phyloP scores from a whole-genome alignment of 2,888 invertebrate species.

The Mythimna impura region DNA sequence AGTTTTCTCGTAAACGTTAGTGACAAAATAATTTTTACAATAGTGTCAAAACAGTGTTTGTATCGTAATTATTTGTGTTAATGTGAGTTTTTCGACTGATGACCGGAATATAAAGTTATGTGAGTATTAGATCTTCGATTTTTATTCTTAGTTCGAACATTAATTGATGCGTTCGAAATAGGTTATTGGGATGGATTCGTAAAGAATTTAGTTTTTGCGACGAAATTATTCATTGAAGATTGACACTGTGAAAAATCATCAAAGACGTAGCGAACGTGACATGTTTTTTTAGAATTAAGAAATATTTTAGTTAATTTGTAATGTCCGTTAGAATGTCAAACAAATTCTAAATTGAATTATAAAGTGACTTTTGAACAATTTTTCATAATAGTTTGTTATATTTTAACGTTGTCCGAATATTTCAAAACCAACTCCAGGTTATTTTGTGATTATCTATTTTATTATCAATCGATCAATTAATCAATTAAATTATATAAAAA shows the following conservation, averaged over 20 bases:
- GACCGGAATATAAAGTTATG: conserved; percentile 50
- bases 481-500: no score
- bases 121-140: conserved; percentile 56
- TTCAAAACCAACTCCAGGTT: no score
- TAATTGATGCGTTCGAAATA: conserved; percentile 49
- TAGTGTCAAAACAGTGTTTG: conserved; percentile 71
- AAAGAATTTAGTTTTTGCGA: conserved; percentile 38
- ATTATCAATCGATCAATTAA: background rate
- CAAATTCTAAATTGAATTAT: conserved; percentile 16
- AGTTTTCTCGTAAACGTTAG: conserved; percentile 67
- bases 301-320: conserved; percentile 20
- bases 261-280: conserved; percentile 26
- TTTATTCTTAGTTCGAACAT: conserved; percentile 39
- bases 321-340: conserved; percentile 28
- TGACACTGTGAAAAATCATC: conserved; percentile 34
- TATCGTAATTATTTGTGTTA: conserved; percentile 68
- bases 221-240: conserved; percentile 35
- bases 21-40: conserved; percentile 67
- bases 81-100: conserved; percentile 66
- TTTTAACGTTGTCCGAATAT: no score
- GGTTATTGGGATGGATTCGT: conserved; percentile 52
- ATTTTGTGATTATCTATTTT: no score
- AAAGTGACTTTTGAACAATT: background rate
- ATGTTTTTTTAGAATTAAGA: conserved; percentile 36
- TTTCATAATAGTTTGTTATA: no score